Conservation (phyloP, 53 echinoderm and acorn worm species). For the Antedon mediterranea region DNA sequence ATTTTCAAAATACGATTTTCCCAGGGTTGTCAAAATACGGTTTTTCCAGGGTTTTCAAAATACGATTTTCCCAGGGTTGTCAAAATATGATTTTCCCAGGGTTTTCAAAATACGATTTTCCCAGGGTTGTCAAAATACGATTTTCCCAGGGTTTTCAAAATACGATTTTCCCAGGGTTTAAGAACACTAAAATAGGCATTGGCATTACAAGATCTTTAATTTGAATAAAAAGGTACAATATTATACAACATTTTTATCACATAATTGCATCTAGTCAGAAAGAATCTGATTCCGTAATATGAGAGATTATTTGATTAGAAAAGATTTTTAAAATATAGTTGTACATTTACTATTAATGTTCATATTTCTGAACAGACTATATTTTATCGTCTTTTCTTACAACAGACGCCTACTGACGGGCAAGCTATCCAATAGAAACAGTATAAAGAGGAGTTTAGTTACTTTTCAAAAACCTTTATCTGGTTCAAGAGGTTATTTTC, state of each 20-base stretch:
- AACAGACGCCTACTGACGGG: not conserved
- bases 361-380: not conserved
- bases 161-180: not conserved
- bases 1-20: not conserved
- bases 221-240: not conserved
- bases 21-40: not conserved
- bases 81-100: too few relatives aligned
- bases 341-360: not conserved
- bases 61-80: not conserved
- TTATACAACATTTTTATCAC: not conserved
- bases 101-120: not conserved
- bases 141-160: not conserved
- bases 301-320: not conserved
- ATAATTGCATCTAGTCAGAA: not conserved
- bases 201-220: not conserved
- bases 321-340: not conserved
- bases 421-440: not conserved
- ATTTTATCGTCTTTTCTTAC: not conserved
- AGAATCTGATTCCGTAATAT: not conserved
- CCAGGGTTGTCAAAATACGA: not conserved
- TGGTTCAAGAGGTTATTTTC: not conserved
- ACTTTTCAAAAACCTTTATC: not conserved
- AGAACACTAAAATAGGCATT: too few relatives aligned
- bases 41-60: not conserved
- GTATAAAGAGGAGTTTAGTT: not conserved